Conservation (phyloP, 2,888 invertebrate species). For the Acrobasis suavella region DNA sequence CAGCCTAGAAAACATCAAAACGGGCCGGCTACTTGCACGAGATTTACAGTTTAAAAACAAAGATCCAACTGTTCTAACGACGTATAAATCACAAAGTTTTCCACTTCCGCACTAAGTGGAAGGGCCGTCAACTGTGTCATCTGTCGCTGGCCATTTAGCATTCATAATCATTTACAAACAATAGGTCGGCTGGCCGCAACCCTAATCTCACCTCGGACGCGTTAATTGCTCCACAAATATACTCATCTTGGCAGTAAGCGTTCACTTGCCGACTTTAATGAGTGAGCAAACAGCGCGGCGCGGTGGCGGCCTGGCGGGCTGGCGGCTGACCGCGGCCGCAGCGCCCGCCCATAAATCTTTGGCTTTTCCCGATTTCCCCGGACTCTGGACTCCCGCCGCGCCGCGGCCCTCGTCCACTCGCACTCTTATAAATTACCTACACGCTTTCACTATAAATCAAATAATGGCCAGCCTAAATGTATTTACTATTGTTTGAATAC, state of each 20-base stretch:
- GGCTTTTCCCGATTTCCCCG: constrained; percentile 75
- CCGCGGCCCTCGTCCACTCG: constrained; percentile 58
- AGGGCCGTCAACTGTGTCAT: constrained; percentile 20
- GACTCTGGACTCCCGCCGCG: constrained; percentile 61
- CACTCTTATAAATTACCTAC: constrained; percentile 81
- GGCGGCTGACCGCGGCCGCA: constrained; percentile 69
- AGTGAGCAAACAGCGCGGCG: constrained; percentile 69
- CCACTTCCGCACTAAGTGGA: constrained; percentile 26
- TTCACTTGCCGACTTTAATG: constrained; percentile 78
- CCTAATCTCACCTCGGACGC: constrained; percentile 76
- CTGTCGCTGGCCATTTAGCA: constrained; percentile 29
- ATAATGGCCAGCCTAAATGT: constrained; percentile 76
- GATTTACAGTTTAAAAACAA: constrained; percentile 16
- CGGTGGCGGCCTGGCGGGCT: constrained; percentile 42
- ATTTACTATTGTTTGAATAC: constrained; percentile 80
- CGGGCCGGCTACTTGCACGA: constrained; percentile 3
- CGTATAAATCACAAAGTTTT: constrained; percentile 22
- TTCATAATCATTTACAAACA: constrained; percentile 62
- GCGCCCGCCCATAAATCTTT: constrained; percentile 75
- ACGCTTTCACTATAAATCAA: constrained; percentile 79
- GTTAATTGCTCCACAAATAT: constrained; percentile 81
- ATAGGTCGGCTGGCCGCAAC: constrained; percentile 55
- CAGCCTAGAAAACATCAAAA: constrained; percentile 5
- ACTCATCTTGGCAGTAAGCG: constrained; percentile 79
- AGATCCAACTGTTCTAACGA: constrained; percentile 5